Evolutionary conservation across 1,140 invertebrate species (phyloP).

Genomic region (Solenopsis invicta): DNA sequence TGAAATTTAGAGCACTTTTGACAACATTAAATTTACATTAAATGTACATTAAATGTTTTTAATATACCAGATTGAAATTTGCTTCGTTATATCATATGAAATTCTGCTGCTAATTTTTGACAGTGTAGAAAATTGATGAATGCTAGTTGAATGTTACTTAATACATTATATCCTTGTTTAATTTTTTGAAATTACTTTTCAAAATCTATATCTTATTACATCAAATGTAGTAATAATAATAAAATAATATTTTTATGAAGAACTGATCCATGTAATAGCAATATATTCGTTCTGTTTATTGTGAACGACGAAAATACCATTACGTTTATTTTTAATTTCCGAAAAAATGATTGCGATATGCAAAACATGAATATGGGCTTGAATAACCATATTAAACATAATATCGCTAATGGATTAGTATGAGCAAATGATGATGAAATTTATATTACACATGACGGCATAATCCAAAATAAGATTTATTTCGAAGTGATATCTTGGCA

Average conservation of each 20-base stretch:
- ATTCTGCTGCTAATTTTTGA: no score
- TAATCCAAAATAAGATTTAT: slow-evolving; percentile 8
- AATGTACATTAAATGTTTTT: no score
- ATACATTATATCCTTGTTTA: not conserved
- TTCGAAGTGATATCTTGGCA: not conserved
- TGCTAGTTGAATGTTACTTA: not conserved
- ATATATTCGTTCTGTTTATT: slow-evolving; percentile 33
- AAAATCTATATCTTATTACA: not conserved
- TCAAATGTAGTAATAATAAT: not conserved
- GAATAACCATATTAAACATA: slow-evolving; percentile 1
- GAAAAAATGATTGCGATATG: slow-evolving; percentile 24
- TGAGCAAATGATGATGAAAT: not conserved
- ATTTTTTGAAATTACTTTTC: not conserved
- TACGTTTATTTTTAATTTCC: not conserved
- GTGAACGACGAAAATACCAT: not conserved
- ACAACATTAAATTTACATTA: no score
- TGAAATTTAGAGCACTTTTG: no score
- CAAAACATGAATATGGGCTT: not conserved
- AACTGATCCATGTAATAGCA: not conserved
- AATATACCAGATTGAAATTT: no score
- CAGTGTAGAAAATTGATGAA: not conserved
- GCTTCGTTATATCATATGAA: no score
- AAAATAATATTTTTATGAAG: not conserved
- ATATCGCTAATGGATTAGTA: not conserved
- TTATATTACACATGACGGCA: not conserved